Evolutionary conservation across 1,140 invertebrate species (phyloP).

Genomic region (Sweltsa coloradensis): DNA sequence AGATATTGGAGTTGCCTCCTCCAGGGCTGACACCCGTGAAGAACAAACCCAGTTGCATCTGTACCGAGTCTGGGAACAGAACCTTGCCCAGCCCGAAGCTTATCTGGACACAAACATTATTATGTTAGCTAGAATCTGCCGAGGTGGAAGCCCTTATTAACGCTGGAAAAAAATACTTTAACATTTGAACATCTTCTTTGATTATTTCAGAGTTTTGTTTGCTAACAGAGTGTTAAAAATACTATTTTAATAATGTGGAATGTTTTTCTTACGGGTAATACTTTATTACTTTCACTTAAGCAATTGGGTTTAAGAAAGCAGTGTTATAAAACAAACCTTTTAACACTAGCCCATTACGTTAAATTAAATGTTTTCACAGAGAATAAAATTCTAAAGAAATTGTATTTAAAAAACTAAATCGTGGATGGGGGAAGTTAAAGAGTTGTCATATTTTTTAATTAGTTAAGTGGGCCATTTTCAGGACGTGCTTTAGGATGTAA

Average conservation of each 20-base stretch:
- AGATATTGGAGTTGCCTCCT: conserved; percentile 92
- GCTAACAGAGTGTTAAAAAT: background rate
- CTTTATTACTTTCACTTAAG: background rate
- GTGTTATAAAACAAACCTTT: too few species aligned
- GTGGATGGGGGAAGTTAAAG: background rate
- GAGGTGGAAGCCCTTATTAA: conserved; percentile 11
- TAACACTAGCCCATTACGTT: too few species aligned
- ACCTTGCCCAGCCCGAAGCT: conserved; percentile 60
- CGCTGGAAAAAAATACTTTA: background rate
- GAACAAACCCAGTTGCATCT: conserved; percentile 77
- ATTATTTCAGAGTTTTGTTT: background rate
- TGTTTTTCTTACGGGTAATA: background rate
- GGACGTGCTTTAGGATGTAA: background rate
- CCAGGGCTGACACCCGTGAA: conserved; percentile 83
- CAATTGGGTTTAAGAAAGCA: too few species aligned
- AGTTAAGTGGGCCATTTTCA: background rate
- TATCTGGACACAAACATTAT: conserved; percentile 48
- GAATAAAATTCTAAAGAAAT: too few species aligned
- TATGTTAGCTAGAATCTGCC: too few species aligned
- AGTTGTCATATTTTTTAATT: background rate
- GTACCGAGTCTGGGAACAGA: conserved; percentile 54
- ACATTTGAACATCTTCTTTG: background rate
- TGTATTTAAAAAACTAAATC: too few species aligned
- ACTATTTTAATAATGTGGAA: background rate
- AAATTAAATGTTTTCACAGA: too few species aligned